Evolutionary conservation across 1,140 invertebrate genomes (phyloP).

Genomic region (Heliothis virescens): DNA sequence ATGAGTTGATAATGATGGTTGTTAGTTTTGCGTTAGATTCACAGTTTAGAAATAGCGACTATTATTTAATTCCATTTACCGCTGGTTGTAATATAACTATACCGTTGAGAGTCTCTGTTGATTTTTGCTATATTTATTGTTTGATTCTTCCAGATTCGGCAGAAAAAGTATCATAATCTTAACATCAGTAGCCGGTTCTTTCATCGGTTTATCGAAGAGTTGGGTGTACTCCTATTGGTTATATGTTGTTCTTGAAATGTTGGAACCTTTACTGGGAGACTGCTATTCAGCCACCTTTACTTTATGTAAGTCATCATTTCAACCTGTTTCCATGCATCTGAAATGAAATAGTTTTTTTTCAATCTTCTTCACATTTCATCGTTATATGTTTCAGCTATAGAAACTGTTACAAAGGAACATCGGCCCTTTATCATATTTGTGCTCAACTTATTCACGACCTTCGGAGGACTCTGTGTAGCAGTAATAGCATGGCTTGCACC

Average conservation of each 20-base stretch:
- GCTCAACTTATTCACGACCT: conserved; percentile 54
- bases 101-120: too few species aligned
- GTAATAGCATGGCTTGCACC: conserved; percentile 64
- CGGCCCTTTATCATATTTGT: conserved; percentile 61
- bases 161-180: conserved; percentile 63
- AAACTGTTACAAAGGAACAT: conserved; percentile 68
- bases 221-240: conserved; percentile 67
- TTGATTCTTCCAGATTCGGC: conserved; percentile 59
- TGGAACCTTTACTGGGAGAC: conserved; percentile 69
- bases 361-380: not conserved
- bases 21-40: not conserved
- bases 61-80: too few species aligned
- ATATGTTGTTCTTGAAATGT: conserved; percentile 66
- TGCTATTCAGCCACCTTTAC: conserved; percentile 67
- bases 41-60: too few species aligned
- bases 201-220: conserved; percentile 66
- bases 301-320: conserved; percentile 56
- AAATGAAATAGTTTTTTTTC: not conserved
- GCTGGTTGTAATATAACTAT: too few species aligned
- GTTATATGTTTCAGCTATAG: conserved; percentile 67
- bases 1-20: not conserved
- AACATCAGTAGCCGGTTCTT: conserved; percentile 60
- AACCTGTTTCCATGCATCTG: not conserved
- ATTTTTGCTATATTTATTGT: not conserved
- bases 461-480: conserved; percentile 59